Percentiles rank a stretch among this genome's conserved stretches.
Evolutionary conservation across 2,113 vertebrate species (phyloP).

Genomic region (Actinemys pallida): DNA sequence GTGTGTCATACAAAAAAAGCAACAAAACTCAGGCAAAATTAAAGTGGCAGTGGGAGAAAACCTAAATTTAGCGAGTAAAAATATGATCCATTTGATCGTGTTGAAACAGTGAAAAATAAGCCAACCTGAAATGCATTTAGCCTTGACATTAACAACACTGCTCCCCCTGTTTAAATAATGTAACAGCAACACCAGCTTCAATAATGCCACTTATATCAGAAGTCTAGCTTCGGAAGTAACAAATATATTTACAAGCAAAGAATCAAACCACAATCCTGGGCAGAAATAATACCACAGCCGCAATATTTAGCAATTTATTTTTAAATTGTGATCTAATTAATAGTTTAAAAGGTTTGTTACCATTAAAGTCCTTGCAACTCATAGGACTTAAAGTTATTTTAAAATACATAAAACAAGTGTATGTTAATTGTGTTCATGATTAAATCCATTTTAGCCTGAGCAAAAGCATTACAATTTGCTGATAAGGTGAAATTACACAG

Average conservation of each 20-base stretch:
- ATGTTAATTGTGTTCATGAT: background rate
- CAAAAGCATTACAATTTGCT: background rate
- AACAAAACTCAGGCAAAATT: background rate
- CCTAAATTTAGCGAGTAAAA: background rate
- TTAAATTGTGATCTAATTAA: background rate
- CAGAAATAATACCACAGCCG: background rate
- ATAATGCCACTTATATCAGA: background rate
- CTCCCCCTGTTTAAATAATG: background rate
- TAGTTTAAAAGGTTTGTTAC: background rate
- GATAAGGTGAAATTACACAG: background rate
- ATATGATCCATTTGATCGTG: background rate
- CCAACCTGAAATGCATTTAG: background rate
- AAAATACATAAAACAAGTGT: background rate
- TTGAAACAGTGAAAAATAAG: rapidly evolving
- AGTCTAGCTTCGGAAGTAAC: background rate
- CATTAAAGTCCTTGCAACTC: background rate
- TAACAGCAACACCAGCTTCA: background rate
- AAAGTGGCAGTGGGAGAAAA: background rate
- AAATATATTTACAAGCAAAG: background rate
- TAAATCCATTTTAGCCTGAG: background rate
- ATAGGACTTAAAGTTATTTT: background rate
- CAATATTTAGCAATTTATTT: background rate
- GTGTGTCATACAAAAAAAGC: background rate
- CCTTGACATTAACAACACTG: background rate
- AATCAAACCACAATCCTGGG: background rate